phyloP scores from a whole-genome alignment of 2,888 invertebrate genomes.

The Protodeltote pygarga region DNA sequence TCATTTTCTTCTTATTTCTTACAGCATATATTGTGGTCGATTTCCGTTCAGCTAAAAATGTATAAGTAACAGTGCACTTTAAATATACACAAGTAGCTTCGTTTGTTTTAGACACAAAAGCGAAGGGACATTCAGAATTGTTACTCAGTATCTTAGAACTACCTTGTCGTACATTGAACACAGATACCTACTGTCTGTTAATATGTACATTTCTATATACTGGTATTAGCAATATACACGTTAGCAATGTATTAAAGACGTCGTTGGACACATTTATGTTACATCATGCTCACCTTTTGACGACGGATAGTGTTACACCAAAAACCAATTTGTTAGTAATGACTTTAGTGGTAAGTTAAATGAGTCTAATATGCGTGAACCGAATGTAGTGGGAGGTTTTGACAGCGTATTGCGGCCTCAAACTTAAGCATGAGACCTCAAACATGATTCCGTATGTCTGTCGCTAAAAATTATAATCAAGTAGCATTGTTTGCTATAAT shows the following conservation, averaged over 20 bases:
- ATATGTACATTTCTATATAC: slow-evolving; percentile 50
- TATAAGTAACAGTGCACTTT: slow-evolving; percentile 14
- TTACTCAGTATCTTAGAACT: slow-evolving; percentile 29
- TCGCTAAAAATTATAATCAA: too few species aligned
- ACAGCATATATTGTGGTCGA: too few species aligned
- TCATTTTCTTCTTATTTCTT: too few species aligned
- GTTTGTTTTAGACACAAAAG: slow-evolving; percentile 21
- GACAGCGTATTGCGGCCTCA: slow-evolving; percentile 22
- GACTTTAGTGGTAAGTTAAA: slow-evolving; percentile 36
- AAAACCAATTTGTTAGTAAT: slow-evolving; percentile 45
- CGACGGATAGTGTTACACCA: slow-evolving; percentile 30
- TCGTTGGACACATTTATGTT: slow-evolving; percentile 22
- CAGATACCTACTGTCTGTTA: slow-evolving; percentile 42
- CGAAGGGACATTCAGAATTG: slow-evolving; percentile 22
- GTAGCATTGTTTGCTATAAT: too few species aligned
- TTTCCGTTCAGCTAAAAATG: too few species aligned
- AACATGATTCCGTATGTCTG: too few species aligned
- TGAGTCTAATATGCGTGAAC: slow-evolving; percentile 36
- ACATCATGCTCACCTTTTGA: slow-evolving; percentile 37
- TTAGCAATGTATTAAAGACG: slow-evolving; percentile 58
- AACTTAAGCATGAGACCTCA: too few species aligned
- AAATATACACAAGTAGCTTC: slow-evolving; percentile 1
- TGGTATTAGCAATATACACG: slow-evolving; percentile 78
- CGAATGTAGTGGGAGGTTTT: slow-evolving; percentile 28
- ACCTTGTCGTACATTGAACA: slow-evolving; percentile 24